Conservation (phyloP, 1,140 invertebrate genomes). For the Charaxes varanes region DNA sequence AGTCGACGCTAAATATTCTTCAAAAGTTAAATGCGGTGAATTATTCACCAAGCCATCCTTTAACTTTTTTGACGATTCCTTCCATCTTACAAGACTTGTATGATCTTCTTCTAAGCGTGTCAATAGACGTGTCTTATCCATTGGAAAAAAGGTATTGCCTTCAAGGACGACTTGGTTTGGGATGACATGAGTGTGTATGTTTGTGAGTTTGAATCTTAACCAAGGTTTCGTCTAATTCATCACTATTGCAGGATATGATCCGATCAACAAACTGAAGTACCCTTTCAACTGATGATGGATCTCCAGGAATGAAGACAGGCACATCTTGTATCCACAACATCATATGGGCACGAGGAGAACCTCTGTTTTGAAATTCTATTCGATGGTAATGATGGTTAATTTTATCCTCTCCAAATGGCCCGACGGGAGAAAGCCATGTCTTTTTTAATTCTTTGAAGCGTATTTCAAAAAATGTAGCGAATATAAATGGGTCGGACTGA, state of each 20-base stretch:
- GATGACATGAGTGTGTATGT: not conserved
- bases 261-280: not conserved
- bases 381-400: not conserved
- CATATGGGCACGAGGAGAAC: conserved; percentile 1
- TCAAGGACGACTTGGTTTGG: not conserved
- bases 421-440: not conserved
- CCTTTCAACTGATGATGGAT: not conserved
- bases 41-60: not conserved
- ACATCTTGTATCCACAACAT: conserved; percentile 4
- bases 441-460: not conserved
- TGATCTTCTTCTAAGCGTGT: not conserved
- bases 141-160: not conserved
- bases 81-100: no score
- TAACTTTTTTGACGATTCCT: not conserved
- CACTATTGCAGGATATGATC: not conserved
- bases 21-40: not conserved
- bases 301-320: not conserved
- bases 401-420: not conserved
- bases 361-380: conserved; percentile 7
- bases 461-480: conserved; percentile 1
- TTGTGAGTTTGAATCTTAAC: not conserved
- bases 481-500: no score
- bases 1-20: not conserved
- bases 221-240: not conserved
- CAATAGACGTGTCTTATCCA: not conserved